Conservation (phyloP, 2,797 vertebrate genomes). For the Cetoscarus ocellatus region DNA sequence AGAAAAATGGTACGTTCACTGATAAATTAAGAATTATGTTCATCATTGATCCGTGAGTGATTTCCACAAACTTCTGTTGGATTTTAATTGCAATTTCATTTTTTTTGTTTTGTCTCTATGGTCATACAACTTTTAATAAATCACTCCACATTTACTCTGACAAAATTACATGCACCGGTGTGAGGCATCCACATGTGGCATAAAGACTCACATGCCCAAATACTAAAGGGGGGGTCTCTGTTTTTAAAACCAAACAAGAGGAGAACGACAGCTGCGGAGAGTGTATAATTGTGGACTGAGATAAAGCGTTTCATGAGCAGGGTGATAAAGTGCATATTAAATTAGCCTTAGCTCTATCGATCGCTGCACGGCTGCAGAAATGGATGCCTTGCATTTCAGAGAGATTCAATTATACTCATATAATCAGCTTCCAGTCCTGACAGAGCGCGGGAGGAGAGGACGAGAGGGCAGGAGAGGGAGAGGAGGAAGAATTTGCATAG, state of each 20-base stretch:
- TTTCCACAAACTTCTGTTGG: too few species aligned
- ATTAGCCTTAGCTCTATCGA: slow-evolving; percentile 80
- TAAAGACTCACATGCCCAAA: slow-evolving; percentile 4
- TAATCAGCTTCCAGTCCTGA: slow-evolving; percentile 77
- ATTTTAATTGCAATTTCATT: too few species aligned
- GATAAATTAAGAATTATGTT: too few species aligned
- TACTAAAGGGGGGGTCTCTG: not conserved
- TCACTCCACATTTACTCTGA: too few species aligned
- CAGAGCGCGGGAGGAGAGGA: slow-evolving; percentile 24
- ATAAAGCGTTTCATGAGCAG: slow-evolving; percentile 74
- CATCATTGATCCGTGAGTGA: too few species aligned
- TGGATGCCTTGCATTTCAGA: slow-evolving; percentile 73
- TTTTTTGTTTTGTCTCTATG: too few species aligned
- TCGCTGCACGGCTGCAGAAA: slow-evolving; percentile 77
- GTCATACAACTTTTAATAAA: too few species aligned
- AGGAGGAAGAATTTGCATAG: slow-evolving; percentile 39
- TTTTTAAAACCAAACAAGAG: slow-evolving; percentile 26
- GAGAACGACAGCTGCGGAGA: slow-evolving; percentile 11
- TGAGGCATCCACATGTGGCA: not conserved
- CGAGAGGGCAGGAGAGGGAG: slow-evolving; percentile 12
- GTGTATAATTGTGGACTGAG: slow-evolving; percentile 60
- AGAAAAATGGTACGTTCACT: too few species aligned
- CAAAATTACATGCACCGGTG: too few species aligned
- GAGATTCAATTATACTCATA: slow-evolving; percentile 82
- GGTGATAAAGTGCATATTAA: slow-evolving; percentile 83